phyloP scores from a whole-genome alignment of 2,113 vertebrate species.

The Crotophaga sulcirostris region DNA sequence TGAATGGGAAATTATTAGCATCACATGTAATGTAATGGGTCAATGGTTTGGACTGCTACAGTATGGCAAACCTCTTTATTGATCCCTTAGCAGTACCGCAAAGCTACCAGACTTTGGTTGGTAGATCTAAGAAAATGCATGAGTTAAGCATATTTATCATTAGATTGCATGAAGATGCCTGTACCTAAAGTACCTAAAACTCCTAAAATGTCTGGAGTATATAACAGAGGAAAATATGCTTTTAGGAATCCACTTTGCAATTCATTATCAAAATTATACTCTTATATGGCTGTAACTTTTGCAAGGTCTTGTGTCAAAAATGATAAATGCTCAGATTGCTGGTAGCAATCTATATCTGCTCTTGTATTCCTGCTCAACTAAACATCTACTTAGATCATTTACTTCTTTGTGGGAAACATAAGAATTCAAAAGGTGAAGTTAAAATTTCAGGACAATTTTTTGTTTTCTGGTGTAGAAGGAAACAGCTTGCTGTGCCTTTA shows the following conservation, averaged over 20 bases:
- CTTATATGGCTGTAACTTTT: not conserved
- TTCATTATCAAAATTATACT: not conserved
- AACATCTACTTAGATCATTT: not conserved
- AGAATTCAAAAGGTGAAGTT: not conserved
- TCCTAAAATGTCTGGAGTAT: not conserved
- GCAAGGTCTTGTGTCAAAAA: slow-evolving; percentile 27
- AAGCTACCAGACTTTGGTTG: not conserved
- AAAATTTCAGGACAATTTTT: not conserved
- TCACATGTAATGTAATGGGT: not conserved
- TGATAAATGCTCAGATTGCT: slow-evolving; percentile 19
- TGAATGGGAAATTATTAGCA: not conserved
- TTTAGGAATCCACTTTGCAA: not conserved
- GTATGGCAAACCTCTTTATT: not conserved
- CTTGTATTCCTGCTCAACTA: not conserved
- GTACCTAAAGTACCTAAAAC: not conserved
- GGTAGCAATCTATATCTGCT: not conserved
- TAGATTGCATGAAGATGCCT: not conserved
- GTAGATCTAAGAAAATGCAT: not conserved
- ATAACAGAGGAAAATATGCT: not conserved
- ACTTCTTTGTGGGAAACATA: not conserved
- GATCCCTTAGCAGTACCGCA: not conserved
- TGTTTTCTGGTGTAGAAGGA: not conserved
- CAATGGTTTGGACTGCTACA: not conserved
- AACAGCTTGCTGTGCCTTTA: slow-evolving; percentile 35
- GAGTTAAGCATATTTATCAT: not conserved